phyloP scores from a whole-genome alignment of 2,888 invertebrate genomes.

The Maniola hyperantus region DNA sequence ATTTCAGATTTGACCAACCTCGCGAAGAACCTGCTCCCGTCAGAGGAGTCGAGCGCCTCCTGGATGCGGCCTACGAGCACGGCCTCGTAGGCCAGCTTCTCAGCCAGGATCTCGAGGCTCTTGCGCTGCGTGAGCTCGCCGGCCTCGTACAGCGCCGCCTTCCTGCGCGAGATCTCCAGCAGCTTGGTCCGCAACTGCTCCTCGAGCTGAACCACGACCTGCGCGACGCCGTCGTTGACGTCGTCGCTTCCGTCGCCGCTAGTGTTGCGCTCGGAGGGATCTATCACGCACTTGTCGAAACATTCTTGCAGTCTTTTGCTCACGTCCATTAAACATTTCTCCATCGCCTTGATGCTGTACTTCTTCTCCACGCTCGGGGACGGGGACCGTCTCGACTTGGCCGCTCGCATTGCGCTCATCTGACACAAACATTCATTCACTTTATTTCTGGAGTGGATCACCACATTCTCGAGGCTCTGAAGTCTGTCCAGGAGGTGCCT shows the following conservation, averaged over 20 bases:
- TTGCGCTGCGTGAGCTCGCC: conserved; percentile 87
- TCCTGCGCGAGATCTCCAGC: conserved; percentile 85
- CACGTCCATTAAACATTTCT: conserved; percentile 84
- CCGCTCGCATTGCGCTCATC: conserved; percentile 84
- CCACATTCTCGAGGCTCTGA: conserved; percentile 83
- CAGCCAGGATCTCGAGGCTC: conserved; percentile 88
- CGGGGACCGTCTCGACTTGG: conserved; percentile 84
- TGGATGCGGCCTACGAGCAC: conserved; percentile 87
- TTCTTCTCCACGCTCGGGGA: conserved; percentile 86
- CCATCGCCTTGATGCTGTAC: conserved; percentile 84
- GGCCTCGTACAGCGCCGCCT: conserved; percentile 85
- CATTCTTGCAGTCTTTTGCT: conserved; percentile 84
- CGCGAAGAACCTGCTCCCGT: conserved; percentile 82
- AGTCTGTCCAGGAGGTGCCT: conserved; percentile 82
- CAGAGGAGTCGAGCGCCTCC: conserved; percentile 84
- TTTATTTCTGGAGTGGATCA: conserved; percentile 85
- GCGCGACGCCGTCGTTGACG: conserved; percentile 78
- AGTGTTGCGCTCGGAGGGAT: conserved; percentile 61
- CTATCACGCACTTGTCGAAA: conserved; percentile 82
- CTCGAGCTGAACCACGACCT: conserved; percentile 85
- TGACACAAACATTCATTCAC: conserved; percentile 86
- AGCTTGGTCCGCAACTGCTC: conserved; percentile 87
- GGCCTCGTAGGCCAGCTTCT: conserved; percentile 91
- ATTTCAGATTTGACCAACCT: conserved; percentile 86
- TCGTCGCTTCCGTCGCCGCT: conserved; percentile 57